Base-by-base conservation (phyloP, 2,888 invertebrate species). In the Megamerina dolium region DNA sequence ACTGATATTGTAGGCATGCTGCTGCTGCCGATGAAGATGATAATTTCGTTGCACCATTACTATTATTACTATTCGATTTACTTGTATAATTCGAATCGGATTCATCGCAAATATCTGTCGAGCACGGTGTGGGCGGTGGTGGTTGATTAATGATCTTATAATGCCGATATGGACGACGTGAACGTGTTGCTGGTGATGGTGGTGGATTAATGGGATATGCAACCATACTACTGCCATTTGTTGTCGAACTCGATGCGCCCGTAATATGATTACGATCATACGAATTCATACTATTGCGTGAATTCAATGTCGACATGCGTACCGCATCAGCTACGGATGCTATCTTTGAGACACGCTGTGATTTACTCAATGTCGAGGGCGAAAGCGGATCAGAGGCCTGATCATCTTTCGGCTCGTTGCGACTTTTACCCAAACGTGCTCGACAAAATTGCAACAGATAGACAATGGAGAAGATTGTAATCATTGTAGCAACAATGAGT, bases 41-140 rank as follows among this genome's bases (percentile, higher is more conserved):
- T 42, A 63, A 52, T 44, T 68, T 68, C 6, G 62, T 60, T 13
- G 60, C 60, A 23, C 72, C 60, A 66, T 61, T 60, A 46, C 64
- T 66, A 43, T 71, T 66, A 33, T 66, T 65, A 48, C 68, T 69
- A 49, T 70, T 73, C 52, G 74, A 75, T 46, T 76, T 75, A 30
- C 76, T 74, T 10, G 81, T 79, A 57, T 81, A 82, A 63, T 82
- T 82, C 44, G 81, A 82, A 60, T 90, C 90, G 18, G 87, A 87
- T 69, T 90, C 90, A 67, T 91, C 89, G 60, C 91, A 93, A 53
- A 93, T 88, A 56, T 94, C 94, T 26, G 94, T 93, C 53, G 90
- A 90, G 64, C 92, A 94, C 1, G 94, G 94, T 17, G 94, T 94
- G 10, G 93, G 93, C 19, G 93, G 94, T 6, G 93, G 93, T 0